Evolutionary conservation across 2,113 vertebrate genomes (phyloP).

Genomic region (Hoplias malabaricus): DNA sequence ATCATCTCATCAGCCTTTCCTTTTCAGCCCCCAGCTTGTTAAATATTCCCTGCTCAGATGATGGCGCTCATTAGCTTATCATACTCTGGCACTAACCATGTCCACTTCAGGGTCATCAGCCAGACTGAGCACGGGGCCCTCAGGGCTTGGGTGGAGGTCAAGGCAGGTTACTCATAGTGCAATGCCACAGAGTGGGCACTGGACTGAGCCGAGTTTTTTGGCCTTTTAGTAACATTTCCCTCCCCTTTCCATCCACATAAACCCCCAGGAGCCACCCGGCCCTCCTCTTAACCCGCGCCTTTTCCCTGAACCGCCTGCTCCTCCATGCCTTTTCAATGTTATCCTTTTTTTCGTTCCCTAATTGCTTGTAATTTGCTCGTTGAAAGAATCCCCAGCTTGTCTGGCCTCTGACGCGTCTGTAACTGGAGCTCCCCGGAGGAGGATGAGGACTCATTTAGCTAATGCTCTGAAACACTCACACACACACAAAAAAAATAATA

Average conservation of each 20-base stretch:
- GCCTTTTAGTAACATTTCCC: not conserved
- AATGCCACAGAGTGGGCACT: constrained; percentile 30
- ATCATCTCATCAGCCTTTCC: constrained; percentile 34
- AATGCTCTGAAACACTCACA: constrained; percentile 25
- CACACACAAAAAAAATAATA: not conserved
- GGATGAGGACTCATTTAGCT: constrained; percentile 52
- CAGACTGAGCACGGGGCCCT: constrained; percentile 40
- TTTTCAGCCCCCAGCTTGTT: constrained; percentile 22
- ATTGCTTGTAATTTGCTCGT: constrained; percentile 73
- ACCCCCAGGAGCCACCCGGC: constrained; percentile 18
- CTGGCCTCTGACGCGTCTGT: constrained; percentile 68
- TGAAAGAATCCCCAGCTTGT: constrained; percentile 74
- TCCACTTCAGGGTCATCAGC: constrained; percentile 42
- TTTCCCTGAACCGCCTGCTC: constrained; percentile 61
- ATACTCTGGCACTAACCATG: constrained; percentile 59
- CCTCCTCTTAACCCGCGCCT: constrained; percentile 44
- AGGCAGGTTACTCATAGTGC: constrained; percentile 58
- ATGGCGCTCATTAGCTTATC: constrained; percentile 68
- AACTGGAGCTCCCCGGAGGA: constrained; percentile 66
- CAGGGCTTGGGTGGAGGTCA: constrained; percentile 66
- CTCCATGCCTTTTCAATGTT: constrained; percentile 71
- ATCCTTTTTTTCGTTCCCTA: constrained; percentile 73
- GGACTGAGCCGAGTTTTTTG: constrained; percentile 36
- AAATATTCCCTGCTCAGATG: constrained; percentile 57
- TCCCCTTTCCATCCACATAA: constrained; percentile 1